phyloP scores from a whole-genome alignment of 2,797 vertebrate genomes.

The Danio albolineatus region DNA sequence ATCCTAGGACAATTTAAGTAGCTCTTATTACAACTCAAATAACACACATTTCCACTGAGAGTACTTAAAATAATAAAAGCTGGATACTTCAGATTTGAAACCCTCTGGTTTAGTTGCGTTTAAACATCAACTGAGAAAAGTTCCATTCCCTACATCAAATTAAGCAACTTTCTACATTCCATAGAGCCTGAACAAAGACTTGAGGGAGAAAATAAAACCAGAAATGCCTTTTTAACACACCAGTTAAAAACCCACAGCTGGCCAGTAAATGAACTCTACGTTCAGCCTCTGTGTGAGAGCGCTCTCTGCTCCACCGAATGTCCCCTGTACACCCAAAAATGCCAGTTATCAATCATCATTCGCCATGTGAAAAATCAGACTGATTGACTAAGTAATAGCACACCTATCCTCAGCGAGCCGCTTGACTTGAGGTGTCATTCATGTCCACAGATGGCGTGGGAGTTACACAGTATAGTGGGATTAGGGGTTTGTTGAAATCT shows the following conservation, averaged over 20 bases:
- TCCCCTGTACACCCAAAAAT: neutral
- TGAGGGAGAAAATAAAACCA: neutral
- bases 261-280: neutral
- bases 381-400: neutral
- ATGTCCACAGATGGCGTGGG: neutral
- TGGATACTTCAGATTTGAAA: neutral
- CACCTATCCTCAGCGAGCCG: neutral
- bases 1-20: no score
- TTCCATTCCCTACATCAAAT: neutral
- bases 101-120: neutral
- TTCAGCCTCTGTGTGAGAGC: neutral
- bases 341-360: neutral
- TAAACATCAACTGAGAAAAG: neutral
- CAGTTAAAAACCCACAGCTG: neutral
- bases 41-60: neutral
- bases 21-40: neutral
- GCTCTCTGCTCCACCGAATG: neutral
- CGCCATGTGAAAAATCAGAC: neutral
- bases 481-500: neutral
- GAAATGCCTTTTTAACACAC: neutral
- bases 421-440: neutral
- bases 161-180: neutral
- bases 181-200: neutral
- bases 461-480: neutral
- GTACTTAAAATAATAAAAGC: neutral